Conservation (phyloP, 2,797 vertebrate species). For the Ispidina picta region DNA sequence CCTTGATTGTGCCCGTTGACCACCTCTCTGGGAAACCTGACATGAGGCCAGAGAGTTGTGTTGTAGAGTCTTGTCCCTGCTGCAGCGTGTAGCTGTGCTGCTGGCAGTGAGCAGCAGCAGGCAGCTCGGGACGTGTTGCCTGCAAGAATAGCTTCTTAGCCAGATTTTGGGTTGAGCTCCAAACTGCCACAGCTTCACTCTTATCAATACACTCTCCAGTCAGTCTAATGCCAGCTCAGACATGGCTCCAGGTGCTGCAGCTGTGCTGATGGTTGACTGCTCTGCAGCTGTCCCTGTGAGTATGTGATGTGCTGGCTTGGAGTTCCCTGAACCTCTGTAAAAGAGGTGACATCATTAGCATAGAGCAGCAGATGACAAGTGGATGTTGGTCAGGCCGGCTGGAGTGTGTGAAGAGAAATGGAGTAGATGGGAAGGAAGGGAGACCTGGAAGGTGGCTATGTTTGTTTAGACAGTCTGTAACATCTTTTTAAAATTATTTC, state of each 20-base stretch:
- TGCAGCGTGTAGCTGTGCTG: neutral
- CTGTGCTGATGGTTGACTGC: neutral
- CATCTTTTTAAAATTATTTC: neutral
- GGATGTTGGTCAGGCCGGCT: conserved; percentile 13
- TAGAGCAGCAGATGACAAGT: neutral
- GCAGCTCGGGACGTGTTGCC: neutral
- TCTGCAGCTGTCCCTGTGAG: accelerated
- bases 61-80: neutral
- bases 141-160: neutral
- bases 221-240: neutral
- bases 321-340: neutral
- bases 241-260: neutral
- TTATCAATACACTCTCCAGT: neutral
- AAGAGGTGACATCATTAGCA: neutral
- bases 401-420: neutral
- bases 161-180: neutral
- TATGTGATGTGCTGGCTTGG: neutral
- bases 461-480: conserved; percentile 6
- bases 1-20: neutral
- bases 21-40: neutral
- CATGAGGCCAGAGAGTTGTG: accelerated
- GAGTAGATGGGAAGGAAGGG: neutral
- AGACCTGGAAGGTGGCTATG: neutral
- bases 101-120: neutral
- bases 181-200: neutral